Base-by-base conservation (phyloP, 2,888 invertebrate genomes). In the Mythimna pallens region DNA sequence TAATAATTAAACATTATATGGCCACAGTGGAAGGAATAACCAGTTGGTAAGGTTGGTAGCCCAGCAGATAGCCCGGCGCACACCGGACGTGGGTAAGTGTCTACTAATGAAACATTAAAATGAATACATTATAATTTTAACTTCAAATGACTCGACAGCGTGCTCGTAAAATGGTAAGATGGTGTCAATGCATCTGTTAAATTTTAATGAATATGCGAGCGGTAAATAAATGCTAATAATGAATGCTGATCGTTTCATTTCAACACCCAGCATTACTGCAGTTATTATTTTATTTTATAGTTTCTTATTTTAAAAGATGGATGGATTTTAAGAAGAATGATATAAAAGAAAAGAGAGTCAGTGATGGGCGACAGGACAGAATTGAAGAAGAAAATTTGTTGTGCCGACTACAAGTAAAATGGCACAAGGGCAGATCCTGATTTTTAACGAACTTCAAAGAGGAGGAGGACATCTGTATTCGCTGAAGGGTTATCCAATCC, bases 171-270 rank as follows among this genome's bases (percentile, higher is more conserved):
- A 71, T 40, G 25, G n/a, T 20, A 58, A 58, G n/a, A 52, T 17
- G 36, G 20, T 47, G 52, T 70, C n/a, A 63, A 36, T 47, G 43
- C 25, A 30, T 57, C 20, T 43, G 7, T 54, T 30, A 30, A 30
- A 30, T 50, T 43, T 59, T 65, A 36, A 79, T 62, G 22, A 40
- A 66, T 61, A 76, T 50, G 64, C 17, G 30, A 55, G n/a, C 47
- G 50, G 50, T 30, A 68, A 36, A 20, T 69, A 55, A 64, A 61
- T 61, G 52, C 20, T 22, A 30, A 43, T 22, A 50, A 69, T 61
- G 8, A 76, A 9, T 34, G 58, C 1, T 30, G n/a, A 40, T 54
- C n/a, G 30, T 25, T 47, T 34, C 30, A 43, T 61, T 12, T 22
- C 25, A 2, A 1, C 8, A 30, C 22, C 36, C 25, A 47, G 34